Evolutionary conservation across 2,888 invertebrate species (phyloP).

Genomic region (Xanthorhoe designata): DNA sequence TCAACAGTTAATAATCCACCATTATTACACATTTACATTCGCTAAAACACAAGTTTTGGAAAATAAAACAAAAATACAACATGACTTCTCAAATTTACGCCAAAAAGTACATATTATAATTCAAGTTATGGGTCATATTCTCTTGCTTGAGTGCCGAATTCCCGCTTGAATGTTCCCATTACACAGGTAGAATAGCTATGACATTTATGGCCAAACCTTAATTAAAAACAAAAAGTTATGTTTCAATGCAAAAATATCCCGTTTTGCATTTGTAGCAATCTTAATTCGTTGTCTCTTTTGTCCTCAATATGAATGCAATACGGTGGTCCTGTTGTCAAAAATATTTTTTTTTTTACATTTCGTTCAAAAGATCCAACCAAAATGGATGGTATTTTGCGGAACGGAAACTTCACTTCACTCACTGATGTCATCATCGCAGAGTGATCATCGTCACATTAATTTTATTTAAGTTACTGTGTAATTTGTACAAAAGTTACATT

Average conservation of each 20-base stretch:
- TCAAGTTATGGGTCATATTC: no score
- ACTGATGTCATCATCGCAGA: constrained; percentile 18
- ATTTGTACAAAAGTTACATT: neutral
- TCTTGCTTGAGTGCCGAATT: no score
- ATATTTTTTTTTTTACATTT: neutral
- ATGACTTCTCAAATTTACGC: no score
- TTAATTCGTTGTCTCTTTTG: neutral
- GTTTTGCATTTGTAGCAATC: neutral
- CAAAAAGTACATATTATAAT: no score
- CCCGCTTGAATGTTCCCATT: no score
- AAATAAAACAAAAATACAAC: no score
- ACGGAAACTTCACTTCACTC: no score
- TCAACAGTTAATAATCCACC: no score
- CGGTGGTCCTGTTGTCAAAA: constrained; percentile 1
- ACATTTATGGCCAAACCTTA: neutral
- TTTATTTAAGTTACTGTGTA: neutral
- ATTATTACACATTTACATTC: no score
- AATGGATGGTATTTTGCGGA: neutral
- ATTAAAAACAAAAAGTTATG: neutral
- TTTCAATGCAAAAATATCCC: neutral
- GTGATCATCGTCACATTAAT: neutral
- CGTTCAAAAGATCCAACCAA: constrained; percentile 2
- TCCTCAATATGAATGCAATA: neutral
- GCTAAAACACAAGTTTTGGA: no score
- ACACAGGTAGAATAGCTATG: neutral